Base-by-base conservation (phyloP, 2,888 invertebrate genomes). In the Nomada ruficornis region DNA sequence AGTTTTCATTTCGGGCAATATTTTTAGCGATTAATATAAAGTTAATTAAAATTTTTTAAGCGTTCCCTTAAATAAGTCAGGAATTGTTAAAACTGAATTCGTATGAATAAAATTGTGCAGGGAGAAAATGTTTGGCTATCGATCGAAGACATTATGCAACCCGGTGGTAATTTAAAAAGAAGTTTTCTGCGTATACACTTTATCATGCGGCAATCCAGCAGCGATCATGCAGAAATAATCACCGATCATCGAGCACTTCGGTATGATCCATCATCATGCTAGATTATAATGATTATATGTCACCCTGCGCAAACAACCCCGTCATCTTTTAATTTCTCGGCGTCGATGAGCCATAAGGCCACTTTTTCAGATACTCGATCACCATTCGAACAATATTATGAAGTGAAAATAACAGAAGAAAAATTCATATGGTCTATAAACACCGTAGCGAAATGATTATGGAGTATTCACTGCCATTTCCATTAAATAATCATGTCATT, bases 271-370 rank as follows among this genome's bases (percentile, higher is more conserved):
- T 89, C 90, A 88, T 90, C 83, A 78, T 74, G 75, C 87, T 83
- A 87, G 85, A 89, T 89, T 89, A 90, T 86, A 86, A 89, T 86
- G 86, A 90, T 90, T 89, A 88, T 70, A 60, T 85, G 81, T 85
- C 83, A 62, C 63, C 82, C 59, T 70, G 23, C 72, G 71, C 63
- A 85, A 82, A 85, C 70, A 85, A 71, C 67, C 73, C 64, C 26
- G 69, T 69, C 72, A 69, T 60, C 73, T 77, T 68, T 64, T 68
- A 55, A 74, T 71, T 77, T 36, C 64, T 65, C 42, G 29, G 50
- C 68, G 26, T 29, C 72, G 68, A 65, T 65, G 29, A 73, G 26
- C 42, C 26, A 11, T 7, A 20, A 20, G 52, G 29, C 23, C 36
- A 23, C 23, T 73, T 20, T 3, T n/a, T 5, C 11, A 23, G 9